Base-by-base conservation (phyloP, 2,888 invertebrate species). In the Miltochrista miniata region DNA sequence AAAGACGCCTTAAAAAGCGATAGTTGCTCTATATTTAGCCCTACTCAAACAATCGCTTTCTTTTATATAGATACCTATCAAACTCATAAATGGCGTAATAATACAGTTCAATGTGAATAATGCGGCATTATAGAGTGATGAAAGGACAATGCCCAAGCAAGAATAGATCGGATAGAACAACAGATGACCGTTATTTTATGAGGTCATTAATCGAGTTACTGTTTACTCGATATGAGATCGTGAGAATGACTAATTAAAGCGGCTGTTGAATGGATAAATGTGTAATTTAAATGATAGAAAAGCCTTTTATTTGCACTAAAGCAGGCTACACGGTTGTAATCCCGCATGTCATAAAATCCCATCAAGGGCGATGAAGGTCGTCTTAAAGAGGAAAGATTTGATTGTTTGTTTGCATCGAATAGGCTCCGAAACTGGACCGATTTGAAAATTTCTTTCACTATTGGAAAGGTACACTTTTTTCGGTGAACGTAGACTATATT, bases 131-230 rank as follows among this genome's bases (percentile, higher is more conserved):
- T 31, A 24, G 31, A 31, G 8, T 7, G 2, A 31, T 31, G 10
- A 31, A 7, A 10, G 31, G 31, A 31, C 31, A 31, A 31, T 31
- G 31, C 31, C 3, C 31, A 5, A 9, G 11, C 31, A 7, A 11
- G 8, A 31, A 31, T 31, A 31, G 31, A 31, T 31, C 31, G 4
- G 8, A 30, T 39, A 13, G 12, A 46, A 46, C 31, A 39, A 46
- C 40, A 40, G 29, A 14, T 10, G 13, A 38, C 62, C 54, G 66
- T 65, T 63, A 52, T 42, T 45, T 29, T 15, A 60, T 44, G 14
- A 46, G 40, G 48, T 57, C 42, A 31, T 61, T 50, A 30, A 54
- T 51, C 24, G 45, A 46, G 34, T 43, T 57, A 58, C 47, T 48
- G 40, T 51, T 50, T 41, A n/a, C 9, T 31, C 39, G 37, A n/a